phyloP scores from a whole-genome alignment of 2,888 invertebrate genomes.

The Neocrepidodera transversa region DNA sequence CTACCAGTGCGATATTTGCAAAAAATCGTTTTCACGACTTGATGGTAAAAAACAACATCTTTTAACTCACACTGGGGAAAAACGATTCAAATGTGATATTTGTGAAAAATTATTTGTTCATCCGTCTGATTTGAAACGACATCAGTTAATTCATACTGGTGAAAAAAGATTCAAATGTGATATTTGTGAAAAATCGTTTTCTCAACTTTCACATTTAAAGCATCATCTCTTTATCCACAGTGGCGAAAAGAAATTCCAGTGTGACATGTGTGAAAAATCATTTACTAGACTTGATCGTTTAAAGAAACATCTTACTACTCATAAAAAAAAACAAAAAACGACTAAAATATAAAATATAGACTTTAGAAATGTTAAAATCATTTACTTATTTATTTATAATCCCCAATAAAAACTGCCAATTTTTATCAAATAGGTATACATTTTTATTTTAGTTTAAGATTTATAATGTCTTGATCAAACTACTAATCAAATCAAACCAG shows the following conservation, averaged over 20 bases:
- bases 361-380: too few relatives aligned
- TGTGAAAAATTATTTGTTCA: not conserved
- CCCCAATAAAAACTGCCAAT: too few relatives aligned
- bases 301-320: not conserved
- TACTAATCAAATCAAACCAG: too few relatives aligned
- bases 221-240: not conserved
- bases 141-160: not conserved
- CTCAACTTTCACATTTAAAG: not conserved
- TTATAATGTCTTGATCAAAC: too few relatives aligned
- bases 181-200: not conserved
- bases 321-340: too few relatives aligned
- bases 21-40: slow-evolving; percentile 5
- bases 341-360: too few relatives aligned
- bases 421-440: too few relatives aligned
- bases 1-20: slow-evolving; percentile 1
- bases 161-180: not conserved
- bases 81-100: not conserved
- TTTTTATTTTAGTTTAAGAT: too few relatives aligned
- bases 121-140: not conserved
- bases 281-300: not conserved
- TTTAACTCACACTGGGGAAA: not conserved
- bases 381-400: too few relatives aligned
- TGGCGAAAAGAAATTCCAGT: not conserved
- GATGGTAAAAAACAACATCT: slow-evolving; percentile 1
- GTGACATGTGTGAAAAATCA: not conserved